Evolutionary conservation across 1,140 invertebrate species (phyloP), one percentile per base, ranked within the genome.

Genomic region (Heterodera schachtii): DNA sequence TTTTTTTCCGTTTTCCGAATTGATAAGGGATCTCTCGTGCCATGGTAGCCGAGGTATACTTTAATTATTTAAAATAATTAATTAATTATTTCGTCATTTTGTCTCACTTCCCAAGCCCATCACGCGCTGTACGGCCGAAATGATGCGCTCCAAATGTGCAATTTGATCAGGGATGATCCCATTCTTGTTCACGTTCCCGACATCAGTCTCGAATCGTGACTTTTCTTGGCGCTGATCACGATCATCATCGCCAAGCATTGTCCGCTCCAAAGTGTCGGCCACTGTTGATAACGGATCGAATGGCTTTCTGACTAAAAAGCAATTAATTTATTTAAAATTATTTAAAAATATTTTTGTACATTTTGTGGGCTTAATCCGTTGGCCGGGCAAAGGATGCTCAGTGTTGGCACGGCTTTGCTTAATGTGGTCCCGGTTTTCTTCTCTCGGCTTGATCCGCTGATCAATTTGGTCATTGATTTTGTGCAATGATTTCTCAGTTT

Each of bases 81-180:
- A 31, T 31, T 31, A 31, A 31, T 31, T 31, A 31, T 31, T 52
- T 52, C 2, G 49, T 6, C 49, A 11, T 52, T 31, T 31, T 52
- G 49, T 52, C 49, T 52, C 6, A 31, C 70, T 64, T 64, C 76
- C 76, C 44, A 78, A 31, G 47, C 73, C 83, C 64, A 84, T 76
- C 83, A 84, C 84, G 19, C 73, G 77, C 67, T 84, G 84, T 3
- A 84, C 83, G 2, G 84, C 83, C 13, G 60, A 84, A n/a, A 84
- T 85, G 52, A 84, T 86, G 31, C 75, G 73, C 60, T 84, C 83
- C 21, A 84, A 67, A 41, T 84, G 60, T n/a, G 74, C 69, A 52
- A 84, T 84, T n/a, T 71, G 67, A n/a, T 78, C 64, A 21, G 49
- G 76, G 4, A 67, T 64, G 5, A 46, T n/a, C 47, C 75, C 52